Conservation (phyloP, 2,113 vertebrate genomes). For the Echinops telfairi region DNA sequence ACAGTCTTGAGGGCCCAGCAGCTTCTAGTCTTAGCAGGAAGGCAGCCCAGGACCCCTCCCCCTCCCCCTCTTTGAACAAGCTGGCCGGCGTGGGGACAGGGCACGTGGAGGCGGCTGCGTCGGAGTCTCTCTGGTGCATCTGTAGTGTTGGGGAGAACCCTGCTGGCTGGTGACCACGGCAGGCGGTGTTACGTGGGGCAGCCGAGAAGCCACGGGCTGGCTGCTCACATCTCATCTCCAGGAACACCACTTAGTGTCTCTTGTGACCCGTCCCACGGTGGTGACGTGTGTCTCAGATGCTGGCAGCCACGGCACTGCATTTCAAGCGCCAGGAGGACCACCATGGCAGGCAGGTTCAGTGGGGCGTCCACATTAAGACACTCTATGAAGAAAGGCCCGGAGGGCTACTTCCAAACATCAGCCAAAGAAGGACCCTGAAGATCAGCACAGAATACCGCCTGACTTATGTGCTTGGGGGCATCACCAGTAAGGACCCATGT, state of each 20-base stretch:
- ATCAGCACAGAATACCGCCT: neutral
- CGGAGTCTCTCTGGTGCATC: rapidly evolving
- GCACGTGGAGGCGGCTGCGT: rapidly evolving
- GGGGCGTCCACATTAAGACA: neutral
- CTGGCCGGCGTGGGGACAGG: rapidly evolving
- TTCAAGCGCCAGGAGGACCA: neutral
- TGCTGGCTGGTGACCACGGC: too few species aligned
- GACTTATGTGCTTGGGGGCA: neutral
- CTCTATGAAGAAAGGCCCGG: neutral
- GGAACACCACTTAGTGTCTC: neutral
- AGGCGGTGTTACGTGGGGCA: rapidly evolving
- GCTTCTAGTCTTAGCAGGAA: too few species aligned
- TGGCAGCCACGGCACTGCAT: neutral
- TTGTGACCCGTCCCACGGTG: neutral
- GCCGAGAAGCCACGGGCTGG: rapidly evolving
- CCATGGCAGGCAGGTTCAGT: neutral
- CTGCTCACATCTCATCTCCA: neutral
- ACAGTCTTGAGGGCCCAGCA: neutral
- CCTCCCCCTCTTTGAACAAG: neutral
- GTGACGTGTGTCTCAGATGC: neutral
- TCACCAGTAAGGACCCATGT: neutral
- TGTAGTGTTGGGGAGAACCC: rapidly evolving
- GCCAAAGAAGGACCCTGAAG: neutral
- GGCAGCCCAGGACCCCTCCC: rapidly evolving
- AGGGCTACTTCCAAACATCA: neutral